phyloP scores from a whole-genome alignment of 1,140 invertebrate species.

The Hylaeus anthracinus region DNA sequence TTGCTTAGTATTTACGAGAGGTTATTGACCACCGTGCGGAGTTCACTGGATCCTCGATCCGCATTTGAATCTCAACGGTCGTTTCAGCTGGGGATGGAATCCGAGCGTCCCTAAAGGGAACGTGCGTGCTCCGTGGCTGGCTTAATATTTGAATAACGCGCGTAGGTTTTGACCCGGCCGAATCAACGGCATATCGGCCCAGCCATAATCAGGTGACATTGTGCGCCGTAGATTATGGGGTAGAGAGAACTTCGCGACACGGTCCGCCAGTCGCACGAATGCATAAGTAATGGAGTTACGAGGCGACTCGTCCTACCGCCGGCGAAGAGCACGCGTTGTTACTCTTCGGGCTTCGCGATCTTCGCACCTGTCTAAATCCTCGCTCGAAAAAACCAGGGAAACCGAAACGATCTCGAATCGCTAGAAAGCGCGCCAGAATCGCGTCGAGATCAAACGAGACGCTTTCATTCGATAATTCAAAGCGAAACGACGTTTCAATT shows the following conservation, averaged over 20 bases:
- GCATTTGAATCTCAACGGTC: constrained; percentile 20
- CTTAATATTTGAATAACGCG: constrained; percentile 73
- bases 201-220: constrained; percentile 72
- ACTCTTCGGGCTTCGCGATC: constrained; percentile 9
- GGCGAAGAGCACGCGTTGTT: constrained; percentile 23
- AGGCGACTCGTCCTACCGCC: constrained; percentile 33
- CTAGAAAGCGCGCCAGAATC: constrained; percentile 4
- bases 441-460: background rate
- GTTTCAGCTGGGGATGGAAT: background rate
- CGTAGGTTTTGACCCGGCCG: constrained; percentile 64
- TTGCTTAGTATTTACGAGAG: background rate
- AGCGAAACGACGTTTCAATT: background rate
- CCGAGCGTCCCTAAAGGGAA: constrained; percentile 21
- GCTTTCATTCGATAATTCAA: background rate
- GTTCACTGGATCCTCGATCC: constrained; percentile 41
- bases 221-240: constrained; percentile 66
- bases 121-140: constrained; percentile 39
- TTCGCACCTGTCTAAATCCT: constrained; percentile 54
- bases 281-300: constrained; percentile 69
- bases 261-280: constrained; percentile 60
- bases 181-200: constrained; percentile 62
- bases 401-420: background rate
- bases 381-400: background rate
- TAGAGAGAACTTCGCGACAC: constrained; percentile 50
- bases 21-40: constrained; percentile 28